Evolutionary conservation across 2,113 vertebrate species (phyloP).

Genomic region (Tichodroma muraria): DNA sequence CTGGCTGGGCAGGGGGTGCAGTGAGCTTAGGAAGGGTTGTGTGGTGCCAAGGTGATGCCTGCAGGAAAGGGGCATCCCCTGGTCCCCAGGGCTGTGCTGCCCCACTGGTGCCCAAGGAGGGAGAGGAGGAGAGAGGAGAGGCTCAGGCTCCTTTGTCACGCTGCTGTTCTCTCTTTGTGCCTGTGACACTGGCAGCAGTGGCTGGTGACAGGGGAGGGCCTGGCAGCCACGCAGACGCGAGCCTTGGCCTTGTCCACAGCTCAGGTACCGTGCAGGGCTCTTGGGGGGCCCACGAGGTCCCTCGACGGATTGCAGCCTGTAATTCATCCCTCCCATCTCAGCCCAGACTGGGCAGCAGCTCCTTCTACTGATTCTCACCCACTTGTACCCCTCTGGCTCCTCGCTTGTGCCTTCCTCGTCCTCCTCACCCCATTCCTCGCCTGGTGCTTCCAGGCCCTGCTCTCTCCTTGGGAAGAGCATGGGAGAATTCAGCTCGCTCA

Average conservation of each 20-base stretch:
- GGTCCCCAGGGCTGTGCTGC: neutral
- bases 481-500: neutral
- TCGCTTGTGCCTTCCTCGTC: neutral
- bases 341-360: neutral
- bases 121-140: neutral
- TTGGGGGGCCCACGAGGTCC: neutral
- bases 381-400: neutral
- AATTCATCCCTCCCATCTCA: neutral
- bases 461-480: neutral
- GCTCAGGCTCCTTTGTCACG: neutral
- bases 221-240: neutral
- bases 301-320: neutral
- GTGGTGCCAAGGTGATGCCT: neutral
- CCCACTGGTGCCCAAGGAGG: neutral
- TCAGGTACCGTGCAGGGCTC: neutral
- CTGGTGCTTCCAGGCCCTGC: neutral
- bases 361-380: neutral
- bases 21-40: neutral
- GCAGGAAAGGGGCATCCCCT: neutral
- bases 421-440: neutral
- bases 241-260: slow-evolving; percentile 10
- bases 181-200: neutral
- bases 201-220: slow-evolving; percentile 7
- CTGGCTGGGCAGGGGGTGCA: neutral
- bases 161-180: slow-evolving; percentile 47